These are phyloP conservation scores for Aix galericulata DNA, from an alignment of 2,113 vertebrate genomes.

Conservation along the genomic window DNA sequence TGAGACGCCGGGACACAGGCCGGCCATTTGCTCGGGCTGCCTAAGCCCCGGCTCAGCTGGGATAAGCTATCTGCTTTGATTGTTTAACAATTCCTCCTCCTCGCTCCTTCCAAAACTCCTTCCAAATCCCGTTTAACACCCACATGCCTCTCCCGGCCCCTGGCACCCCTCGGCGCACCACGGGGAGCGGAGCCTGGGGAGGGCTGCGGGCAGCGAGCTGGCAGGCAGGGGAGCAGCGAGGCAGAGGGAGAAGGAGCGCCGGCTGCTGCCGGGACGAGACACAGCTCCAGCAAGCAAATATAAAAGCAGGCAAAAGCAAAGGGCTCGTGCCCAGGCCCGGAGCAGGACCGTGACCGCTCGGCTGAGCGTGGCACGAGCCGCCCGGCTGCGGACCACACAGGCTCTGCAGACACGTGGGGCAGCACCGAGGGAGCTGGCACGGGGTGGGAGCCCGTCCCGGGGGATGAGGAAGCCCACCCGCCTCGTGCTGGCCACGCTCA, in stretches of 20 bases:
- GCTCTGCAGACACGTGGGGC: neutral
- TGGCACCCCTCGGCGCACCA: neutral
- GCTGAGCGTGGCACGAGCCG: neutral
- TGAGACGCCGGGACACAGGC: conserved; percentile 74
- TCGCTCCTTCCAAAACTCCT: conserved; percentile 64
- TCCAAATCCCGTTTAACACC: conserved; percentile 72
- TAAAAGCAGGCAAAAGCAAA: neutral
- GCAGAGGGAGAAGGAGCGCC: neutral
- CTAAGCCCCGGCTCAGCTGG: conserved; percentile 78
- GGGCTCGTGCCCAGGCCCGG: neutral
- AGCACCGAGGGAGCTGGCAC: neutral
- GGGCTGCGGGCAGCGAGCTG: neutral
- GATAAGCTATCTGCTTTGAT: conserved; percentile 77
- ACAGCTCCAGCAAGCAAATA: neutral
- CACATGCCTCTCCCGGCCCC: neutral
- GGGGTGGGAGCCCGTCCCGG: rapidly evolving
- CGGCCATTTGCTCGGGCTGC: conserved; percentile 78
- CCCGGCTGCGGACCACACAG: conserved; percentile 1
- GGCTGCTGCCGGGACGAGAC: neutral
- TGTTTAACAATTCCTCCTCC: conserved; percentile 78
- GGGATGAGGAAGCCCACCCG: neutral
- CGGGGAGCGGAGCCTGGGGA: neutral
- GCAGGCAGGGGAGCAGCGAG: neutral
- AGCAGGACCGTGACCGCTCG: neutral
- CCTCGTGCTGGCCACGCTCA: conserved; percentile 71